phyloP scores from a whole-genome alignment of 2,113 vertebrate species.

The Pseudorectes ferrugineus region DNA sequence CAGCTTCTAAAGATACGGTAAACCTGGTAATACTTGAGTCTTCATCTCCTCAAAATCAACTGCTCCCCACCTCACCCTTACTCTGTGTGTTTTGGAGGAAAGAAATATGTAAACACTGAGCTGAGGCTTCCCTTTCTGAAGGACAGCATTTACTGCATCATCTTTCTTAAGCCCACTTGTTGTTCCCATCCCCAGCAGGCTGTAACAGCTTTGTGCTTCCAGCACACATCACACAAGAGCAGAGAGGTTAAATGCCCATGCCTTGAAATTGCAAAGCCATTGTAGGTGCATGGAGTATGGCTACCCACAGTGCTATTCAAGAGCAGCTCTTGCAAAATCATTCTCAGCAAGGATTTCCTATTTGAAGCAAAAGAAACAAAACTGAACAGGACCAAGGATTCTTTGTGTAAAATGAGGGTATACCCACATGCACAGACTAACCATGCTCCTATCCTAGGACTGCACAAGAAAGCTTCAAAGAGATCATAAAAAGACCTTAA shows the following conservation, averaged over 20 bases:
- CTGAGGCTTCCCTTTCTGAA: background rate
- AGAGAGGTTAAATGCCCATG: background rate
- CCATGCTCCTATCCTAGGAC: background rate
- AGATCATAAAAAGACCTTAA: background rate
- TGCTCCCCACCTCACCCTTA: background rate
- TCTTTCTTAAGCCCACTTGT: background rate
- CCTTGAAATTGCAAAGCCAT: background rate
- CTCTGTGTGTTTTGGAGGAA: background rate
- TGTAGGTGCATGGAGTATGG: background rate
- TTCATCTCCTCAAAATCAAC: background rate
- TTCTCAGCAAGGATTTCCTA: background rate
- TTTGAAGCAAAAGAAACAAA: background rate
- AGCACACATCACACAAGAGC: background rate
- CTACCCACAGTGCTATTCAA: background rate
- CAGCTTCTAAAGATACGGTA: background rate
- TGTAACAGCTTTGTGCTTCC: background rate
- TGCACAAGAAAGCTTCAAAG: background rate
- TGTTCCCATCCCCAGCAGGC: background rate
- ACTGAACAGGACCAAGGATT: background rate
- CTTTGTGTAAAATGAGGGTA: background rate
- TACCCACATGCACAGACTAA: background rate
- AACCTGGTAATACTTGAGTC: background rate
- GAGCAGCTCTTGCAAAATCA: background rate
- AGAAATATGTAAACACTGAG: background rate
- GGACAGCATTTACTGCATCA: background rate